Conservation (phyloP, 2,888 invertebrate species). For the Agriotes lineatus region DNA sequence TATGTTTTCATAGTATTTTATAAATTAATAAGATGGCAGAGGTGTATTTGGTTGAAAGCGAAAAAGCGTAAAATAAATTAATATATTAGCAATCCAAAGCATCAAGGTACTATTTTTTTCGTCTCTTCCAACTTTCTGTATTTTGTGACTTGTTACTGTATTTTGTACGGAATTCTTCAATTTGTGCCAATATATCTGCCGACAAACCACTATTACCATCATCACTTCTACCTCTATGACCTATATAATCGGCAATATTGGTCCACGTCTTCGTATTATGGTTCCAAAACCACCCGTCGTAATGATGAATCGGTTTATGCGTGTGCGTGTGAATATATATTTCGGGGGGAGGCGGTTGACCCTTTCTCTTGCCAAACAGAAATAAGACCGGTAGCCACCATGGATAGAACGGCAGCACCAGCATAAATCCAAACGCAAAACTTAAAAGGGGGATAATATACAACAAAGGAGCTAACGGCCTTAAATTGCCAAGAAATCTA, state of each 20-base stretch:
- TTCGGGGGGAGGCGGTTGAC: conserved; percentile 43
- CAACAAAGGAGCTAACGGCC: conserved; percentile 65
- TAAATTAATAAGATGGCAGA: no score
- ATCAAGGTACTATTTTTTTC: conserved; percentile 35
- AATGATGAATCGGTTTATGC: conserved; percentile 64
- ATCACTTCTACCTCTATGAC: not conserved
- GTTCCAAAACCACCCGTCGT: conserved; percentile 73
- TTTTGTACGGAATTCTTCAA: conserved; percentile 63
- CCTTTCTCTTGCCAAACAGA: conserved; percentile 54
- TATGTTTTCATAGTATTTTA: no score
- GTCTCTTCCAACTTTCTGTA: conserved; percentile 39
- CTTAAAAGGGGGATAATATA: conserved; percentile 74
- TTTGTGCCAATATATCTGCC: conserved; percentile 39
- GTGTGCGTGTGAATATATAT: conserved; percentile 60
- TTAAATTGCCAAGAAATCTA: conserved; percentile 22
- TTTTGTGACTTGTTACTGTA: conserved; percentile 52
- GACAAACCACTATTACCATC: not conserved
- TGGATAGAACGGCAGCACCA: conserved; percentile 74
- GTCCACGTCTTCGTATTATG: conserved; percentile 71
- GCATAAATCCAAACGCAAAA: conserved; percentile 73
- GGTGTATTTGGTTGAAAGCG: not conserved
- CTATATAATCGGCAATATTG: conserved; percentile 58
- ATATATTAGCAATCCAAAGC: not conserved
- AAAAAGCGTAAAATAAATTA: not conserved
- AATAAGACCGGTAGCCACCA: conserved; percentile 77